A percentile compares a stretch with the other conserved stretches of the same genome.
Conservation (phyloP, 2,113 vertebrate species). For the Alces alces region DNA sequence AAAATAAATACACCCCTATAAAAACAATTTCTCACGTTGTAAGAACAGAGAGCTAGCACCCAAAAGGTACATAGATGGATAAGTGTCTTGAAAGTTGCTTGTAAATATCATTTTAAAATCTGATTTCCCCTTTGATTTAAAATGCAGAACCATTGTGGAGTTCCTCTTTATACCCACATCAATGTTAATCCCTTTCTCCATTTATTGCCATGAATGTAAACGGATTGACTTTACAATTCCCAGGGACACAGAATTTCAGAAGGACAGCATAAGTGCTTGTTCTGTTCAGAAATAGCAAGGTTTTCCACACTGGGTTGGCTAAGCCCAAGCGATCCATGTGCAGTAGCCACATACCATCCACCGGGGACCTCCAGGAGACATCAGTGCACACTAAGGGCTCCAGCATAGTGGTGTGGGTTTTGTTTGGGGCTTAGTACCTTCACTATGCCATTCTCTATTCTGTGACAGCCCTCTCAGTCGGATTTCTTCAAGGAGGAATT, state of each 20-base stretch:
- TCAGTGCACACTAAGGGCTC: neutral
- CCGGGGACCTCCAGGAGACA: neutral
- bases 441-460: neutral
- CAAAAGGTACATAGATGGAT: neutral
- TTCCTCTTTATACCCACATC: neutral
- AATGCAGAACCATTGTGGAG: neutral
- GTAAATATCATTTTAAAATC: neutral
- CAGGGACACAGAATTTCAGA: neutral
- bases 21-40: neutral
- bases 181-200: neutral
- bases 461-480: neutral
- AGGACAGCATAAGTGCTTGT: neutral
- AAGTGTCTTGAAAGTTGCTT: neutral
- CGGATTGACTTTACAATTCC: neutral
- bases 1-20: neutral
- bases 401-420: neutral
- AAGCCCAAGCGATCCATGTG: rapidly evolving
- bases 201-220: neutral
- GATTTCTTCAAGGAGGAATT: neutral
- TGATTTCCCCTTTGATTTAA: neutral
- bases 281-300: neutral
- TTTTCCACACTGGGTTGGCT: neutral
- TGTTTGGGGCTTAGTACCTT: neutral
- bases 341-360: neutral
- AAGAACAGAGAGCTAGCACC: neutral